Percentiles rank a stretch among this genome's conserved stretches.
phyloP scores from a whole-genome alignment of 2,888 invertebrate species.

The Arrhopalites spinosus region DNA sequence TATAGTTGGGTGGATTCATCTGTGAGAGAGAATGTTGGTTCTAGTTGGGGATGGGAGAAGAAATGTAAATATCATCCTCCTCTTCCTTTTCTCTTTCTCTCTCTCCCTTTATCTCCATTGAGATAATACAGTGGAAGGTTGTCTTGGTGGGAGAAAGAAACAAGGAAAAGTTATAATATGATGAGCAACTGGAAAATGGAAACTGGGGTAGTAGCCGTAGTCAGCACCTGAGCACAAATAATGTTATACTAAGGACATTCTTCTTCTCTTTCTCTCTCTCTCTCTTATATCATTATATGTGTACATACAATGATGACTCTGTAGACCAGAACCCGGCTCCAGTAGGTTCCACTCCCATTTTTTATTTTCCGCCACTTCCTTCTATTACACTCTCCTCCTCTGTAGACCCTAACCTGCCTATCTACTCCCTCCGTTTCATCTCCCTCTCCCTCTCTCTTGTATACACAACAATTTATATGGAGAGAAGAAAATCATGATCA shows the following conservation, averaged over 20 bases:
- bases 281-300: not conserved
- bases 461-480: not conserved
- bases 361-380: constrained; percentile 14
- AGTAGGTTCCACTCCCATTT: constrained; percentile 2
- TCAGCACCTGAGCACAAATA: not conserved
- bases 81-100: too few species aligned
- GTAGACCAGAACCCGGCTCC: not conserved
- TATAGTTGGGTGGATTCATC: too few species aligned
- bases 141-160: not conserved
- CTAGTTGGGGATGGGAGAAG: too few species aligned
- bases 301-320: not conserved
- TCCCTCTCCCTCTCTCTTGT: not conserved
- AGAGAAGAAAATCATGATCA: not conserved
- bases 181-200: not conserved
- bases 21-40: too few species aligned
- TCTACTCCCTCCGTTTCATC: not conserved
- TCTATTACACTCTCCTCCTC: not conserved
- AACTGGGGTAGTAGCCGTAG: not conserved
- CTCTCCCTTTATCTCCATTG: too few species aligned
- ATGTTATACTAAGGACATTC: too few species aligned
- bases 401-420: not conserved
- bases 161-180: not conserved
- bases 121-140: too few species aligned
- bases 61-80: too few species aligned
- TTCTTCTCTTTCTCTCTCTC: not conserved